Conservation (phyloP, 2,113 vertebrate species). For the Synchiropus splendidus region DNA sequence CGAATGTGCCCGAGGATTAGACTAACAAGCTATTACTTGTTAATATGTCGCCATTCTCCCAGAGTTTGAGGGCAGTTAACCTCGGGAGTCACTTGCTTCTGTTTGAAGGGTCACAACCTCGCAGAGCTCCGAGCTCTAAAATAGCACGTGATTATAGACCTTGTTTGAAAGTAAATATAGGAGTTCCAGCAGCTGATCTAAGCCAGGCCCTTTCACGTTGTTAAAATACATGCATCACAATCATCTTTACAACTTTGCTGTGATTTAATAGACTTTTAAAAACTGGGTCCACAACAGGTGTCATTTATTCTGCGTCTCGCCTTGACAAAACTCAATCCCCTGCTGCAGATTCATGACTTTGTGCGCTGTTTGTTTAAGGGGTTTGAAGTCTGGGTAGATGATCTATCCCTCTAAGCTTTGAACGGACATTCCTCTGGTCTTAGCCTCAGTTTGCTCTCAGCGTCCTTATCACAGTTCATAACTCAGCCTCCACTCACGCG, state of each 20-base stretch:
- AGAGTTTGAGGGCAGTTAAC: constrained; percentile 59
- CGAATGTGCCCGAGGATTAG: constrained; percentile 59
- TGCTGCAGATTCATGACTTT: not conserved
- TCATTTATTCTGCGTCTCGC: too few species aligned
- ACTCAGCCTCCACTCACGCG: constrained; percentile 33
- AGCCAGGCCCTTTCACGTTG: constrained; percentile 10
- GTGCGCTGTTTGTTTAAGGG: not conserved
- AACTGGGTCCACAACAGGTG: too few species aligned
- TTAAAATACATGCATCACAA: constrained; percentile 8
- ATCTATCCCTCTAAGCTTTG: constrained; percentile 16
- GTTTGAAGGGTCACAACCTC: constrained; percentile 62
- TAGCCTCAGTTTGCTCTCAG: constrained; percentile 38
- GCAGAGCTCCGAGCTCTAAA: constrained; percentile 41
- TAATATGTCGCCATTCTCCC: constrained; percentile 60
- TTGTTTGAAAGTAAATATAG: constrained; percentile 62
- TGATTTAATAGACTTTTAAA: too few species aligned
- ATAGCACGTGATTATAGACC: constrained; percentile 63
- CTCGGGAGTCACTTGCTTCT: constrained; percentile 52
- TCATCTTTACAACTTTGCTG: too few species aligned
- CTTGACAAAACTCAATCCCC: too few species aligned
- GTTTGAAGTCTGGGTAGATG: constrained; percentile 32
- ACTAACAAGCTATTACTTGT: constrained; percentile 61
- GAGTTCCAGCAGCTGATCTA: constrained; percentile 42
- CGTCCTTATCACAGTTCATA: constrained; percentile 45
- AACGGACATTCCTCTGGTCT: constrained; percentile 46